Evolutionary conservation across 2,888 invertebrate species (phyloP).

Genomic region (Thymelicus lineola): DNA sequence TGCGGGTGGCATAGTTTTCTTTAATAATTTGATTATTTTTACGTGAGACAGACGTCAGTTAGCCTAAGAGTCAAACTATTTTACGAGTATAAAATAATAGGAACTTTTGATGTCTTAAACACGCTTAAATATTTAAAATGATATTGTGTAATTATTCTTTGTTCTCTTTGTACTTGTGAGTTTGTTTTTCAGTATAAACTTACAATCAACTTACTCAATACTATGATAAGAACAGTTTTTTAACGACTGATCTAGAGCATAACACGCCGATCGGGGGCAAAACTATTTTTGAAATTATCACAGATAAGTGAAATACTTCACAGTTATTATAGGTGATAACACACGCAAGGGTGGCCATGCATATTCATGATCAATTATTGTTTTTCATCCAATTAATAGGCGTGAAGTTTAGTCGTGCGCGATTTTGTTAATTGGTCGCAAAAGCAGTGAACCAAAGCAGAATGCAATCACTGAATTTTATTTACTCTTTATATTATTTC

Average conservation of each 20-base stretch:
- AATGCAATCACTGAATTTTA: conserved; percentile 6
- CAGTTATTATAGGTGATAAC: conserved; percentile 23
- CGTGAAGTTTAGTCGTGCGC: conserved; percentile 36
- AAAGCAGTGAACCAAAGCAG: conserved; percentile 25
- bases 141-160: no score
- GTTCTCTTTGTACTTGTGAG: no score
- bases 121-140: no score
- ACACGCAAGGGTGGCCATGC: conserved; percentile 22
- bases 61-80: no score
- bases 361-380: conserved; percentile 31
- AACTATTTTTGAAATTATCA: conserved; percentile 23
- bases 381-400: conserved; percentile 29
- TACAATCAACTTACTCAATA: no score
- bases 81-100: no score
- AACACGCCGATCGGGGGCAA: conserved; percentile 5
- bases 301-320: conserved; percentile 28
- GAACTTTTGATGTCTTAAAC: no score
- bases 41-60: not conserved
- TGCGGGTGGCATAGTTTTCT: conserved; percentile 3
- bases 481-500: not conserved
- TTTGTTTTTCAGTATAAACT: no score
- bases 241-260: conserved; percentile 1
- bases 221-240: no score
- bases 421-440: conserved; percentile 28
- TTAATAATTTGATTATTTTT: conserved; percentile 1